phyloP scores from a whole-genome alignment of 2,888 invertebrate genomes.

The Eucera pruinosa region DNA sequence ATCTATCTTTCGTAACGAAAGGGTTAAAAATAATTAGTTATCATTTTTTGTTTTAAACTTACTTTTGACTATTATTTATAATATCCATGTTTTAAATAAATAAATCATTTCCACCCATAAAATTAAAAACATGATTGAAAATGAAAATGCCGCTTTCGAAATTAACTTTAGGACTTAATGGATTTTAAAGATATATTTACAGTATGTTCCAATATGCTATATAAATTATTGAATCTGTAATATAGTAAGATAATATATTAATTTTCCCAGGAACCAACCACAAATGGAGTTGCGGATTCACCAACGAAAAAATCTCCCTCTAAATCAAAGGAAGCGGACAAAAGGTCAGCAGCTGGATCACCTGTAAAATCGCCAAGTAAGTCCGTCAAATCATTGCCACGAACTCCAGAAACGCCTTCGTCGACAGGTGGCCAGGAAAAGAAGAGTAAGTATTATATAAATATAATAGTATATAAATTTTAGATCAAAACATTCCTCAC shows the following conservation, averaged over 20 bases:
- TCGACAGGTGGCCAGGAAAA: conserved; percentile 86
- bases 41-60: neutral
- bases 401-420: conserved; percentile 90
- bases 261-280: conserved; percentile 56
- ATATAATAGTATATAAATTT: too few relatives aligned
- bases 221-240: neutral
- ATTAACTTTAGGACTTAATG: too few relatives aligned
- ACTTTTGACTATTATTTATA: neutral
- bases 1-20: too few relatives aligned
- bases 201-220: too few relatives aligned
- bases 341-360: conserved; percentile 83
- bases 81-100: too few relatives aligned
- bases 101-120: too few relatives aligned
- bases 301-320: conserved; percentile 89
- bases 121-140: too few relatives aligned
- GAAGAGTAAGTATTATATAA: conserved; percentile 87
- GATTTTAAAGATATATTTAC: neutral
- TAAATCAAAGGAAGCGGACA: conserved; percentile 85
- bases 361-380: conserved; percentile 87
- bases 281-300: conserved; percentile 90
- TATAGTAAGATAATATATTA: neutral
- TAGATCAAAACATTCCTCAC: too few relatives aligned
- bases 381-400: conserved; percentile 86
- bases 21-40: too few relatives aligned
- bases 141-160: too few relatives aligned